phyloP scores from a whole-genome alignment of 2,888 invertebrate genomes.

The Plusia festucae region DNA sequence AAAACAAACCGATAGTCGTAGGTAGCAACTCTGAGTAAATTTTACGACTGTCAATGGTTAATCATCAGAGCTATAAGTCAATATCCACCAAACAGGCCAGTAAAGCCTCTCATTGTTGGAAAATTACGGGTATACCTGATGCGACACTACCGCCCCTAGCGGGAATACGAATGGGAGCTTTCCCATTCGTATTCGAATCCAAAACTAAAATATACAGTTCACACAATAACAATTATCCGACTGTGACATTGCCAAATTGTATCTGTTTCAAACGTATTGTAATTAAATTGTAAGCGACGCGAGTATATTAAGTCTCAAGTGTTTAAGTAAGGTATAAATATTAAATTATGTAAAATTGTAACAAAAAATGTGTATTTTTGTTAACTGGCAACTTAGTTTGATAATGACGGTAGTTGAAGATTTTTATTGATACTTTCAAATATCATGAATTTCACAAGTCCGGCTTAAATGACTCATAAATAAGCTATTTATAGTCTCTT shows the following conservation, averaged over 20 bases:
- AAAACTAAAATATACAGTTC: neutral
- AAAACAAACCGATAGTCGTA: too few species aligned
- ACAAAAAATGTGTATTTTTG: conserved; percentile 33
- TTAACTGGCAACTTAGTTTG: conserved; percentile 27
- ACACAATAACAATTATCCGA: conserved; percentile 13
- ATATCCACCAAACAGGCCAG: too few species aligned
- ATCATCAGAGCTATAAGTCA: too few species aligned
- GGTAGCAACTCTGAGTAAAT: too few species aligned
- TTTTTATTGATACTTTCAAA: too few species aligned
- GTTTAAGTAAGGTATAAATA: conserved; percentile 30
- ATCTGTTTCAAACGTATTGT: conserved; percentile 40
- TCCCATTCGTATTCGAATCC: too few species aligned
- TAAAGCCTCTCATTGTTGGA: too few species aligned
- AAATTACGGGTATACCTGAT: too few species aligned
- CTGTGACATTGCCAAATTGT: conserved; percentile 54
- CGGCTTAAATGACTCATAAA: neutral
- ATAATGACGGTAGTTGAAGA: neutral
- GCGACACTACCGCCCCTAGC: too few species aligned
- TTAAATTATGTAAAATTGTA: conserved; percentile 44
- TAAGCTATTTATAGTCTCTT: too few species aligned
- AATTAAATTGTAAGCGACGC: conserved; percentile 33
- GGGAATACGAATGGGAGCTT: too few species aligned
- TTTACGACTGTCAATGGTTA: too few species aligned
- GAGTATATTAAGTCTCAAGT: conserved; percentile 19
- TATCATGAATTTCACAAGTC: neutral